A percentile compares a stretch with the other conserved stretches of the same genome.
phyloP scores from a whole-genome alignment of 1,140 invertebrate species.

The Drusus annulatus region DNA sequence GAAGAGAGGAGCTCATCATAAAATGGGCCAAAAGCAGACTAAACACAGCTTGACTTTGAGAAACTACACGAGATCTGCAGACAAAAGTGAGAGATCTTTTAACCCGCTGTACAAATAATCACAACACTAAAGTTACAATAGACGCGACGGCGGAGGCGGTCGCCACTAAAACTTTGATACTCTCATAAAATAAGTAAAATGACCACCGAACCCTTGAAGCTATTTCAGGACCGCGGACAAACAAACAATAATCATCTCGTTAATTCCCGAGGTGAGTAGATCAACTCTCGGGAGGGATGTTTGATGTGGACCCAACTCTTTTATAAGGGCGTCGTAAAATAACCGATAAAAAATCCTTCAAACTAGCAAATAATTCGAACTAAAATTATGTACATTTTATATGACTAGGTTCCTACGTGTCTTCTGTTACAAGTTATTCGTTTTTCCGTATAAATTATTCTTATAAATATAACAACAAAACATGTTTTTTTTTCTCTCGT shows the following conservation, averaged over 20 bases:
- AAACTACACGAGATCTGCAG: neutral
- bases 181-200: conserved; percentile 16
- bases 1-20: too few species aligned
- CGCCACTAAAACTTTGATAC: conserved; percentile 9
- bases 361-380: neutral
- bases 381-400: neutral
- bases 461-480: too few species aligned
- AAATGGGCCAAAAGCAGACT: neutral
- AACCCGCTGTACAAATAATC: neutral
- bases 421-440: neutral
- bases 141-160: neutral
- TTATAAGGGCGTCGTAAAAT: conserved; percentile 28
- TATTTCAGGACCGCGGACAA: conserved; percentile 7
- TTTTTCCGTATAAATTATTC: neutral
- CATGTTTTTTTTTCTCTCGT: too few species aligned
- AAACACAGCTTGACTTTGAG: neutral
- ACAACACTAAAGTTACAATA: conserved; percentile 5
- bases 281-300: neutral
- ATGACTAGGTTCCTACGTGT: neutral
- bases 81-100: conserved; percentile 19
- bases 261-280: neutral
- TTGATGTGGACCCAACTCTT: neutral
- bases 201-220: conserved; percentile 1
- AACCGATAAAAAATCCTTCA: conserved; percentile 14
- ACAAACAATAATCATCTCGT: conserved; percentile 8